These are phyloP conservation scores for Calidris pugnax DNA, from an alignment of 2,113 vertebrate genomes.

Conservation along the genomic window DNA sequence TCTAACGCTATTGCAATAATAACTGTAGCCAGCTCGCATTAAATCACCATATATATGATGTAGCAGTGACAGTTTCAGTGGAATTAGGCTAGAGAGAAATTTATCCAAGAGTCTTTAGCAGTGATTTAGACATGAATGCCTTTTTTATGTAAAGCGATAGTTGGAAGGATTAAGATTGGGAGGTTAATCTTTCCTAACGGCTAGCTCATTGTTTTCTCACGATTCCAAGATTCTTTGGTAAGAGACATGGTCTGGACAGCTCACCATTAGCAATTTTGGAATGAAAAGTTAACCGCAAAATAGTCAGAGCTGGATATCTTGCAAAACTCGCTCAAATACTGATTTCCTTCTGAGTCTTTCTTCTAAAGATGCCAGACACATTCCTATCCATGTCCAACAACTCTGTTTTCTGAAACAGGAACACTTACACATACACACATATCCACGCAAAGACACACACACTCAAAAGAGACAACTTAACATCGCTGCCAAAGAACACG, in stretches of 20 bases:
- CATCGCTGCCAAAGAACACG: conserved; percentile 40
- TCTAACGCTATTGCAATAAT: background rate
- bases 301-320: conserved; percentile 56
- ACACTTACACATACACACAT: background rate
- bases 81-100: conserved; percentile 12
- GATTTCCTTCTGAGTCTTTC: conserved; percentile 45
- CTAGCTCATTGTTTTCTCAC: conserved; percentile 60
- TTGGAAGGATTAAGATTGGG: conserved; percentile 49
- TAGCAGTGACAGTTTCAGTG: conserved; percentile 7
- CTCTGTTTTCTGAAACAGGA: conserved; percentile 36
- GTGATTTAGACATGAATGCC: conserved; percentile 42
- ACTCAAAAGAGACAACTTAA: background rate
- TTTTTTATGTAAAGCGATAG: conserved; percentile 27
- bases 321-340: conserved; percentile 26
- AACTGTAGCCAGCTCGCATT: background rate
- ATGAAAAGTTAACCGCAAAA: conserved; percentile 55
- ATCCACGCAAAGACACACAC: background rate
- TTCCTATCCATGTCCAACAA: conserved; percentile 60
- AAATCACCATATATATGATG: conserved; percentile 38
- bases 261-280: conserved; percentile 62
- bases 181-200: conserved; percentile 54
- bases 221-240: conserved; percentile 62
- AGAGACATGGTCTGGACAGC: conserved; percentile 50
- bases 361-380: conserved; percentile 57
- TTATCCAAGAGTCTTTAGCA: conserved; percentile 38